Evolutionary conservation across 37 sponge, comb jelly and placozoan species (phyloP).

Genomic region (Ephydatia muelleri): DNA sequence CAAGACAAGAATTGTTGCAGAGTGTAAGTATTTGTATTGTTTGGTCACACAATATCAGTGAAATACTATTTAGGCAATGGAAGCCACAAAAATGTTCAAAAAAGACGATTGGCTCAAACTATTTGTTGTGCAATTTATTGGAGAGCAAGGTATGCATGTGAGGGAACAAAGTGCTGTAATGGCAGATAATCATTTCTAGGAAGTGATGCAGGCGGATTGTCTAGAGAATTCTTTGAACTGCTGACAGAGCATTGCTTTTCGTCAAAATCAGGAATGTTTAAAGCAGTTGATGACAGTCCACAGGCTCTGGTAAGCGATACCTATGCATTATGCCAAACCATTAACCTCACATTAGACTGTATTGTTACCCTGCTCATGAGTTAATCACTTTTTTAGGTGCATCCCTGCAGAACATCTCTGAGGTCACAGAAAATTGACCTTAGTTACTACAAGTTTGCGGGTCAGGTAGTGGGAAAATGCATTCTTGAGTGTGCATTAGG

Average conservation of each 20-base stretch:
- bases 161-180: neutral
- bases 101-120: slow-evolving; percentile 70
- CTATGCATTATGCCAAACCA: no score
- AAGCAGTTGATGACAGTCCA: slow-evolving; percentile 53
- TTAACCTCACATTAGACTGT: no score
- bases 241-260: slow-evolving; percentile 70
- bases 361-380: no score
- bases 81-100: slow-evolving; percentile 36
- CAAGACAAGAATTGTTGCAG: slow-evolving; percentile 51
- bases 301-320: slow-evolving; percentile 59
- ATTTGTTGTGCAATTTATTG: slow-evolving; percentile 60
- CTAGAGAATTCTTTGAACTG: slow-evolving; percentile 80
- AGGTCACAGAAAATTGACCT: slow-evolving; percentile 35
- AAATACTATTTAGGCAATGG: slow-evolving; percentile 48
- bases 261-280: slow-evolving; percentile 56
- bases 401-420: slow-evolving; percentile 43
- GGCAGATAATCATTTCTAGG: slow-evolving; percentile 26
- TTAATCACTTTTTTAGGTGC: slow-evolving; percentile 67
- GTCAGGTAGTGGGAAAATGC: slow-evolving; percentile 90
- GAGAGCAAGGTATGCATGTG: slow-evolving; percentile 73
- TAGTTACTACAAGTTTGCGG: slow-evolving; percentile 81
- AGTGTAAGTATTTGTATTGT: slow-evolving; percentile 48
- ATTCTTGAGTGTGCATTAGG: slow-evolving; percentile 83
- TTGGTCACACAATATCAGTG: neutral
- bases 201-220: slow-evolving; percentile 87